A percentile compares a stretch with the other conserved stretches of the same genome.
These are phyloP conservation scores for Hemithea aestivaria DNA, from an alignment of 2,888 invertebrate species.

Conservation along the genomic window DNA sequence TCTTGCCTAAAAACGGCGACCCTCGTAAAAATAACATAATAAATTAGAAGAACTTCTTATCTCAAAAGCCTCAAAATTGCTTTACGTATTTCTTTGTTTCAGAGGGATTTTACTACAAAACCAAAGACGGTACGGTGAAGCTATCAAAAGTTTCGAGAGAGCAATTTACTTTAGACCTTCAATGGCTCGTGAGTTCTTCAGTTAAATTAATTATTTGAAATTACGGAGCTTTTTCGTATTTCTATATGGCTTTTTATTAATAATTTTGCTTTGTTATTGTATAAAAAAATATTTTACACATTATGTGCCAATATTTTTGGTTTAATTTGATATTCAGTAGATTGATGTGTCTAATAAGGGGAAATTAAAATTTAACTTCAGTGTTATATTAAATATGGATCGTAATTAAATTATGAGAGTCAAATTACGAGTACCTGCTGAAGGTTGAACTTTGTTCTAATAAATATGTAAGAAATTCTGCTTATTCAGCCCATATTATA, in stretches of 20 bases:
- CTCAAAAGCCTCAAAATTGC: conserved; percentile 25
- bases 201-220: conserved; percentile 40
- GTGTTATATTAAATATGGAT: too few species aligned
- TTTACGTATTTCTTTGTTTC: conserved; percentile 70
- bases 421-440: too few species aligned
- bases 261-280: conserved; percentile 29
- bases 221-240: conserved; percentile 33
- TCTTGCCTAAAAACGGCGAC: conserved; percentile 13
- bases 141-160: conserved; percentile 92
- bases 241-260: conserved; percentile 34
- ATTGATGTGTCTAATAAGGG: too few species aligned
- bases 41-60: conserved; percentile 21
- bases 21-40: conserved; percentile 20
- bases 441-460: too few species aligned
- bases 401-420: too few species aligned
- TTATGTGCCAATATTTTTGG: conserved; percentile 17
- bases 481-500: too few species aligned
- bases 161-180: conserved; percentile 96
- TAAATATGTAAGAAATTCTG: too few species aligned
- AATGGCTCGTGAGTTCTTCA: conserved; percentile 90
- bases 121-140: conserved; percentile 91
- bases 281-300: conserved; percentile 13
- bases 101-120: conserved; percentile 96
- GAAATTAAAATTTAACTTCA: too few species aligned
- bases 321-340: too few species aligned